Evolutionary conservation across 2,888 invertebrate species (phyloP).

Genomic region (Cremastinae sp.): DNA sequence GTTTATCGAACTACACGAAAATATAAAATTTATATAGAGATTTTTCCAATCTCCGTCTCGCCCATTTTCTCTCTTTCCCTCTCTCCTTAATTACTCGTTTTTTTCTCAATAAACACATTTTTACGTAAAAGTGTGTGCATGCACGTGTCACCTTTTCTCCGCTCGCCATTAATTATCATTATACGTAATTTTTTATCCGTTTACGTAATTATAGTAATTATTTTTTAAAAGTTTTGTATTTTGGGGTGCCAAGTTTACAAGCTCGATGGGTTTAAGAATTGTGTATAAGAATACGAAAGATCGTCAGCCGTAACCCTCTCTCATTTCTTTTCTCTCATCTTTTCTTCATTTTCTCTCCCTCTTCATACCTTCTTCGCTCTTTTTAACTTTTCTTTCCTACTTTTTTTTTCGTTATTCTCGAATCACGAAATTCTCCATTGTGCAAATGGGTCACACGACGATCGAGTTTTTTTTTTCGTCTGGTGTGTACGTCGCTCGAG

Average conservation of each 20-base stretch:
- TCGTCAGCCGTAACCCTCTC: slow-evolving; percentile 59
- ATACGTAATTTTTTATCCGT: neutral
- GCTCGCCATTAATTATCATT: slow-evolving; percentile 8
- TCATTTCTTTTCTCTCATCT: no score
- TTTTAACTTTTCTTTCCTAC: neutral
- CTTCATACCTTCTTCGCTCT: slow-evolving; percentile 26
- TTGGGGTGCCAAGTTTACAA: slow-evolving; percentile 62
- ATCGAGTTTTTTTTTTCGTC: slow-evolving; percentile 38
- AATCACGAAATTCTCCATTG: slow-evolving; percentile 5
- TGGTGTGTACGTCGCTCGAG: slow-evolving; percentile 19
- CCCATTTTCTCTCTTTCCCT: slow-evolving; percentile 3
- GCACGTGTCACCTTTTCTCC: slow-evolving; percentile 10
- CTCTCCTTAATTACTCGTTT: slow-evolving; percentile 3
- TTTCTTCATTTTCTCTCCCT: slow-evolving; percentile 16
- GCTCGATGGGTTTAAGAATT: slow-evolving; percentile 63
- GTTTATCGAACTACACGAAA: slow-evolving; percentile 60
- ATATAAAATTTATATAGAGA: slow-evolving; percentile 62
- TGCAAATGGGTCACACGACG: slow-evolving; percentile 50
- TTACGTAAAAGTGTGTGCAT: slow-evolving; percentile 40
- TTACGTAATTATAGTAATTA: neutral
- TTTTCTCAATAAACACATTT: slow-evolving; percentile 45
- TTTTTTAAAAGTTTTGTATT: slow-evolving; percentile 46
- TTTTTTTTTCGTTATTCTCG: slow-evolving; percentile 11
- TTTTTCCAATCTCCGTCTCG: slow-evolving; percentile 51
- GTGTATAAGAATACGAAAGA: slow-evolving; percentile 59